Evolutionary conservation across 2,797 vertebrate genomes (phyloP).

Genomic region (Pygocentrus nattereri): DNA sequence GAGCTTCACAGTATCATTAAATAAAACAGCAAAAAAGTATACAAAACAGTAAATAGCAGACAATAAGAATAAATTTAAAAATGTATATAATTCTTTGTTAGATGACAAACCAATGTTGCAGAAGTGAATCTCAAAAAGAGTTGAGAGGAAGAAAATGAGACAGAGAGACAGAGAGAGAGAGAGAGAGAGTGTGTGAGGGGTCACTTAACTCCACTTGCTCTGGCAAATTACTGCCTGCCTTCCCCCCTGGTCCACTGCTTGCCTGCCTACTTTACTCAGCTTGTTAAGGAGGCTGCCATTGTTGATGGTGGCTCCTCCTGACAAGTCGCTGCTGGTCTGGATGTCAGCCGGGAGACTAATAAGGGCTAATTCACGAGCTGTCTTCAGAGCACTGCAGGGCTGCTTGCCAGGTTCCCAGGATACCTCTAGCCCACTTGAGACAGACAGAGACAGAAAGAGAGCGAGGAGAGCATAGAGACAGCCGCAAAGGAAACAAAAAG

Average conservation of each 20-base stretch:
- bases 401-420: conserved; percentile 81
- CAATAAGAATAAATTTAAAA: too few species aligned
- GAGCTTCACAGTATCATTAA: too few species aligned
- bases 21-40: too few species aligned
- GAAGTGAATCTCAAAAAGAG: background rate
- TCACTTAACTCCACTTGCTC: conserved; percentile 60
- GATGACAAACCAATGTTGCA: background rate
- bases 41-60: too few species aligned
- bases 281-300: conserved; percentile 60
- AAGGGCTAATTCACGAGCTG: conserved; percentile 72
- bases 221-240: conserved; percentile 53
- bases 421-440: conserved; percentile 78
- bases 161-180: background rate
- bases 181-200: conserved; percentile 20
- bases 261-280: conserved; percentile 49
- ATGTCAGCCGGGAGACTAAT: conserved; percentile 73
- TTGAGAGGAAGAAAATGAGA: background rate
- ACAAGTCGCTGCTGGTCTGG: conserved; percentile 63
- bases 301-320: conserved; percentile 58
- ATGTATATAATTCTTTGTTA: too few species aligned
- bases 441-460: conserved; percentile 65
- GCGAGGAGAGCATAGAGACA: conserved; percentile 47
- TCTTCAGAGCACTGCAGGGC: conserved; percentile 63
- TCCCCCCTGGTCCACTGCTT: conserved; percentile 25
- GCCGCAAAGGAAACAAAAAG: conserved; percentile 46